A percentile compares a stretch with the other conserved stretches of the same genome.
Evolutionary conservation across 1,140 invertebrate genomes (phyloP).

Genomic region (Caenorhabditis inopinata): DNA sequence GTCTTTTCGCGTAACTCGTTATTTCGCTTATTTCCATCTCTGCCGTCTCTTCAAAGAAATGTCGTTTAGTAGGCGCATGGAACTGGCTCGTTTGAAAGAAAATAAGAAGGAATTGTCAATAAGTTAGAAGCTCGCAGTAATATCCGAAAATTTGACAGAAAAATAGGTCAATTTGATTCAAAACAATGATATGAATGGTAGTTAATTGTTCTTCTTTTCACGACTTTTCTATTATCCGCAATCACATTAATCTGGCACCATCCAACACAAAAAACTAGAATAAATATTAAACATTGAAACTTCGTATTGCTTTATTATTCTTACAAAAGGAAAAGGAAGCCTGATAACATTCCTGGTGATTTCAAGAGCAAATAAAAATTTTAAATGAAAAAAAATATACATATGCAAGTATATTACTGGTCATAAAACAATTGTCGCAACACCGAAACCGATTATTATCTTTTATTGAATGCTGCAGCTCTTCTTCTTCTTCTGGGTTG

Average conservation of each 20-base stretch:
- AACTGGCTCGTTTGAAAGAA: background rate
- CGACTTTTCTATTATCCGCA: too few relatives aligned
- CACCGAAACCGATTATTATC: too few relatives aligned
- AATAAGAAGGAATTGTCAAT: background rate
- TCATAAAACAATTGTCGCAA: background rate
- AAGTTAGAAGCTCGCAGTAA: background rate
- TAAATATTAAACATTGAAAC: too few relatives aligned
- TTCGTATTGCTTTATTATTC: too few relatives aligned
- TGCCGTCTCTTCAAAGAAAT: background rate
- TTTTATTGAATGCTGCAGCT: conserved; percentile 49
- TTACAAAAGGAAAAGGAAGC: too few relatives aligned
- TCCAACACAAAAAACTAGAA: too few relatives aligned
- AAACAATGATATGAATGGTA: too few relatives aligned
- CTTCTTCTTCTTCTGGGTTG: conserved; percentile 52
- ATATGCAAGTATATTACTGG: background rate
- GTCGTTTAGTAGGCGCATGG: background rate
- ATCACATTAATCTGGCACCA: too few relatives aligned
- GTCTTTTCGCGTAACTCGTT: background rate
- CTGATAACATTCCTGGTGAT: too few relatives aligned
- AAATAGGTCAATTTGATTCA: background rate
- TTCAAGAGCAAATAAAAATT: too few relatives aligned
- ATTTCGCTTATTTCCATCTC: conserved; percentile 26
- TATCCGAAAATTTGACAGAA: background rate
- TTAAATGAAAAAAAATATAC: too few relatives aligned
- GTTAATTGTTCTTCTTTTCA: too few relatives aligned